These are phyloP conservation scores for Eustalomyia histrio DNA, from an alignment of 2,888 invertebrate species.

Conservation along the genomic window DNA sequence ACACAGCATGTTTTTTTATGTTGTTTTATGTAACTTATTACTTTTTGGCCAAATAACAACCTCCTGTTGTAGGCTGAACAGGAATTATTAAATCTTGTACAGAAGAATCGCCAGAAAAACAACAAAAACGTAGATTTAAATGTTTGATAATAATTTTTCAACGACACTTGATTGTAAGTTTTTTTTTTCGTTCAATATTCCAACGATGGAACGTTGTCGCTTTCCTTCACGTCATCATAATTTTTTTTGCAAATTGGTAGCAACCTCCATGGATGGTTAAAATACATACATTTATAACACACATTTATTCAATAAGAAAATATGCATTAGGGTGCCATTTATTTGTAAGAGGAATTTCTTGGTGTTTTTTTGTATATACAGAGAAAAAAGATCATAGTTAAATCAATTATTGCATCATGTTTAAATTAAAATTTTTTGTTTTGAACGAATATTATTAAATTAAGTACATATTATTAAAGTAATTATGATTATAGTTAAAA, in stretches of 20 bases:
- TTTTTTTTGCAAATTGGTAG: constrained; percentile 57
- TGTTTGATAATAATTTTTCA: constrained; percentile 75
- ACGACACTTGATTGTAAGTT: constrained; percentile 57
- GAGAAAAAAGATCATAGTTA: no score
- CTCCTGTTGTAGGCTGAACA: constrained; percentile 11
- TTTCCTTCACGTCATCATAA: constrained; percentile 48
- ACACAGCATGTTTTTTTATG: background rate
- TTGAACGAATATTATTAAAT: no score
- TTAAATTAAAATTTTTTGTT: no score
- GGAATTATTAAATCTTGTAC: constrained; percentile 34
- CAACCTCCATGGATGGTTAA: constrained; percentile 27
- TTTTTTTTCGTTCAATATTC: constrained; percentile 3
- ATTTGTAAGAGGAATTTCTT: no score
- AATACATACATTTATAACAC: background rate
- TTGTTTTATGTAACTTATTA: background rate
- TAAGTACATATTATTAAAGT: no score
- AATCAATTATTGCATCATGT: no score
- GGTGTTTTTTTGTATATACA: no score
- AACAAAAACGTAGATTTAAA: constrained; percentile 71
- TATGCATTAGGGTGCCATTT: background rate
- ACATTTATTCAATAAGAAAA: background rate
- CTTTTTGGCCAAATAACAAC: constrained; percentile 4
- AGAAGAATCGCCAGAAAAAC: background rate
- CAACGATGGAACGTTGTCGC: constrained; percentile 28
- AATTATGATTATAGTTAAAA: no score